Percentiles rank a stretch among this genome's conserved stretches.
phyloP scores from a whole-genome alignment of 2,888 invertebrate species.

The Heliconius hortense region DNA sequence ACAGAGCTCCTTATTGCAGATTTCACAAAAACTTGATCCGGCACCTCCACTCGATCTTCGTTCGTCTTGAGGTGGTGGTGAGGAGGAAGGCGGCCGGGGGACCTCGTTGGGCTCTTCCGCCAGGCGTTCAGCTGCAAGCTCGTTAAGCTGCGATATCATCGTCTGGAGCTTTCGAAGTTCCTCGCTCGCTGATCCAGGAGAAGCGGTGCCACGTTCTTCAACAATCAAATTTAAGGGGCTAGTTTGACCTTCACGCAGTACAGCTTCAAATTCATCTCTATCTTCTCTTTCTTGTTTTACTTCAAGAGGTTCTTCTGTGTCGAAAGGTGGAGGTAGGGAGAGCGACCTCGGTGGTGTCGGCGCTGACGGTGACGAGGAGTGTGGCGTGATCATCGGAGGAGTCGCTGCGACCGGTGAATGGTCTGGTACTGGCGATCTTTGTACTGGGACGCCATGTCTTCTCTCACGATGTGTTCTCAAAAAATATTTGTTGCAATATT shows the following conservation, averaged over 20 bases:
- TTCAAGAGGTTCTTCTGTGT: slow-evolving; percentile 62
- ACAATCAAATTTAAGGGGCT: slow-evolving; percentile 91
- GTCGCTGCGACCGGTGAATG: slow-evolving; percentile 79
- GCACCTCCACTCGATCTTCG: slow-evolving; percentile 73
- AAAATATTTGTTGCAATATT: slow-evolving; percentile 96
- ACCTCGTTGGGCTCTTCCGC: slow-evolving; percentile 64
- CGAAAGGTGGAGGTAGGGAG: slow-evolving; percentile 87
- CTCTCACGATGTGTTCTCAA: slow-evolving; percentile 95
- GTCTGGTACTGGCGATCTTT: slow-evolving; percentile 62
- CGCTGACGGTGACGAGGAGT: slow-evolving; percentile 86
- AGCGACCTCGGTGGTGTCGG: slow-evolving; percentile 84
- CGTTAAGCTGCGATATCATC: slow-evolving; percentile 94
- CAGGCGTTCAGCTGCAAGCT: slow-evolving; percentile 84
- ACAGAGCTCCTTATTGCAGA: slow-evolving; percentile 99
- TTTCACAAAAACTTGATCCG: slow-evolving; percentile 95
- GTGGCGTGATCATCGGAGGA: slow-evolving; percentile 59
- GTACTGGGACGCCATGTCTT: slow-evolving; percentile 89
- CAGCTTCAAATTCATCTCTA: slow-evolving; percentile 70
- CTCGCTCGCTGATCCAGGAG: slow-evolving; percentile 87
- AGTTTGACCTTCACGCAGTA: slow-evolving; percentile 84
- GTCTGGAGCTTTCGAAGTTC: slow-evolving; percentile 94
- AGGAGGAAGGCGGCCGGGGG: slow-evolving; percentile 64
- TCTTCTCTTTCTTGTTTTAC: slow-evolving; percentile 80
- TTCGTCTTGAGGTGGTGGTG: slow-evolving; percentile 71
- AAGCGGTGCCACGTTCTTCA: slow-evolving; percentile 82